phyloP scores from a whole-genome alignment of 2,888 invertebrate species.

The Diadegma fenestrale region DNA sequence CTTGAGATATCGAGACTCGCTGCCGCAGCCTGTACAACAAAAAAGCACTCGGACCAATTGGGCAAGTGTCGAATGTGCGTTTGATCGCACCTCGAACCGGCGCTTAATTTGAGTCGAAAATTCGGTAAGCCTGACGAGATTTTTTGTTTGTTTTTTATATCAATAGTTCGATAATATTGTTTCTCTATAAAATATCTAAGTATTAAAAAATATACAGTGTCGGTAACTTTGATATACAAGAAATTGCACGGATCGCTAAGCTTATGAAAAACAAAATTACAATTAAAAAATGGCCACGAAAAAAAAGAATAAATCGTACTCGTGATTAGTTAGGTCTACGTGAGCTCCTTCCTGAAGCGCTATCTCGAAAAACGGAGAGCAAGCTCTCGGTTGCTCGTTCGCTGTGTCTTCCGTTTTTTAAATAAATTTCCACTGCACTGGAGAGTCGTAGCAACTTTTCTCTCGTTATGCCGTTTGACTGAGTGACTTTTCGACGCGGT shows the following conservation, averaged over 20 bases:
- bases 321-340: slow-evolving; percentile 69
- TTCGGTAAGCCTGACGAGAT: slow-evolving; percentile 54
- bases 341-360: slow-evolving; percentile 36
- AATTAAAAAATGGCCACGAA: slow-evolving; percentile 79
- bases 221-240: slow-evolving; percentile 83
- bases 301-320: slow-evolving; percentile 71
- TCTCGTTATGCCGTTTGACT: slow-evolving; percentile 2
- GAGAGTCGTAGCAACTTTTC: slow-evolving; percentile 3
- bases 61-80: slow-evolving; percentile 22
- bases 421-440: background rate
- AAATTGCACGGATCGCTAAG: slow-evolving; percentile 80
- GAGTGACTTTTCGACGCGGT: slow-evolving; percentile 3
- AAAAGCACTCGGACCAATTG: slow-evolving; percentile 31
- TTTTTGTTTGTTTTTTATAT: slow-evolving; percentile 12
- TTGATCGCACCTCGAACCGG: slow-evolving; percentile 37
- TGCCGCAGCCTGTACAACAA: background rate
- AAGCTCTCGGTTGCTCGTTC: slow-evolving; percentile 8
- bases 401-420: slow-evolving; percentile 15
- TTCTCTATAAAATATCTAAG: slow-evolving; percentile 78
- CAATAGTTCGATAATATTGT: slow-evolving; percentile 32
- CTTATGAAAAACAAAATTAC: slow-evolving; percentile 64
- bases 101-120: slow-evolving; percentile 18
- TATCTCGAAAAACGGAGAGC: background rate
- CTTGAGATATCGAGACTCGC: background rate
- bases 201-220: slow-evolving; percentile 83